phyloP scores from a whole-genome alignment of 2,797 vertebrate species.

The Pyrocephalus nanus region DNA sequence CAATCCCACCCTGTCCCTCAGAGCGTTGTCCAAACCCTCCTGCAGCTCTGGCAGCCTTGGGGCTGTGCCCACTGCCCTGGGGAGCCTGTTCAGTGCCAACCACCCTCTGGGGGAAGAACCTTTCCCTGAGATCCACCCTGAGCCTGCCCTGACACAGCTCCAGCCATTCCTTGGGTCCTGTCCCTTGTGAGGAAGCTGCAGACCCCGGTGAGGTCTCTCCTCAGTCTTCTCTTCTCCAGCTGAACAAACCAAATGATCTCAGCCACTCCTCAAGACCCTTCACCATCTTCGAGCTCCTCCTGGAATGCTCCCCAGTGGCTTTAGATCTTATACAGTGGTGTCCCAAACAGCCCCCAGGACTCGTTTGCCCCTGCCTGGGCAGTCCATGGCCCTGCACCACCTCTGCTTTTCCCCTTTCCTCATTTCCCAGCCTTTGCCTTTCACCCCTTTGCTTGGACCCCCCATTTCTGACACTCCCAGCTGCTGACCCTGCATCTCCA shows the following conservation, averaged over 20 bases:
- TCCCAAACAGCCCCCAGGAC: background rate
- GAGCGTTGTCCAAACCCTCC: background rate
- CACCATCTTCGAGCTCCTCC: fast-evolving
- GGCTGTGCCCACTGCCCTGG: background rate
- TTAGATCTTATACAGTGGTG: background rate
- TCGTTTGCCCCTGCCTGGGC: background rate
- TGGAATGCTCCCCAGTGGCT: background rate
- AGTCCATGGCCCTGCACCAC: background rate
- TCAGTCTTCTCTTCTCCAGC: background rate
- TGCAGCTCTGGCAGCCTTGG: background rate
- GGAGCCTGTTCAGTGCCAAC: background rate
- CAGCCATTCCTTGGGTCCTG: background rate
- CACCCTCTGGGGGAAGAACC: background rate
- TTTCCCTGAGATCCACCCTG: background rate
- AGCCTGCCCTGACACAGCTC: background rate
- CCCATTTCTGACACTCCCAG: background rate
- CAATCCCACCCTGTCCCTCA: background rate
- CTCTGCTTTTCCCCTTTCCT: background rate
- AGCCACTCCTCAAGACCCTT: background rate
- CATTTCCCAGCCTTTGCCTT: background rate
- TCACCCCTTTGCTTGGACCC: background rate
- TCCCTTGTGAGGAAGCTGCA: background rate
- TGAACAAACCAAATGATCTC: background rate
- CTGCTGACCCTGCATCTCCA: background rate
- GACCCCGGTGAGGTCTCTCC: background rate